Evolutionary conservation across 2,888 invertebrate species (phyloP), one percentile per base, ranked within the genome.

Genomic region (Cantharis rustica): DNA sequence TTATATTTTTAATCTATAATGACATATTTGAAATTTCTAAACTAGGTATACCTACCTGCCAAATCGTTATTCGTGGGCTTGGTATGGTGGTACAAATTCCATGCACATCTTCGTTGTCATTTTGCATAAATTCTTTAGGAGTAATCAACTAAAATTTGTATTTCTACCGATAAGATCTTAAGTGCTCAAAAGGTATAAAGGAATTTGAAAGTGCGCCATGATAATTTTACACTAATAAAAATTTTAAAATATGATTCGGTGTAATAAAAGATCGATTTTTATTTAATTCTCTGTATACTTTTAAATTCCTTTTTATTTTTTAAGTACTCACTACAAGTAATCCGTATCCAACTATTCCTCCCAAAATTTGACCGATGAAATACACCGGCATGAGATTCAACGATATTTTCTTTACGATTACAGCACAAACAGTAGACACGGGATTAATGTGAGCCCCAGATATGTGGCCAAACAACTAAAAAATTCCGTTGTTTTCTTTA

Each of bases 401-500:
- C 1, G 91, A 88, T 71, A 90, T 90, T 61, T 88, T 87, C 0
- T 92, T 91, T 84, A 91, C 89, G 47, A 93, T 87, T 1, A 91
- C 87, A 0, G 94, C 91, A 0, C 92, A 92, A 3, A 94, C 85
- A 0, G 94, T 93, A 1, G 95, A 93, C 0, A 93, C 91, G 0
- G 95, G 95, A 87, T 95, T 95, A 83, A 95, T 89, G 84, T 93
- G 94, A 0, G 94, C 93, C n/a, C 94, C 94, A 62, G 95, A 95
- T 70, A 95, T 90, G 84, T 94, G 95, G 1, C 93, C 95, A 79
- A 94, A 93, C 73, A 92, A 92, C 90, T 93, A 87, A 74, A 88
- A 89, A 76, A 61, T 26, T 26, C 23, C 10, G 10, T n/a, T 23
- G 16, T n/a, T 15, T 47, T 15, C 9, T 47, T 47, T 17, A 3